Evolutionary conservation across 2,888 invertebrate species (phyloP), one percentile per base, ranked within the genome.

Genomic region (Neria commutata): DNA sequence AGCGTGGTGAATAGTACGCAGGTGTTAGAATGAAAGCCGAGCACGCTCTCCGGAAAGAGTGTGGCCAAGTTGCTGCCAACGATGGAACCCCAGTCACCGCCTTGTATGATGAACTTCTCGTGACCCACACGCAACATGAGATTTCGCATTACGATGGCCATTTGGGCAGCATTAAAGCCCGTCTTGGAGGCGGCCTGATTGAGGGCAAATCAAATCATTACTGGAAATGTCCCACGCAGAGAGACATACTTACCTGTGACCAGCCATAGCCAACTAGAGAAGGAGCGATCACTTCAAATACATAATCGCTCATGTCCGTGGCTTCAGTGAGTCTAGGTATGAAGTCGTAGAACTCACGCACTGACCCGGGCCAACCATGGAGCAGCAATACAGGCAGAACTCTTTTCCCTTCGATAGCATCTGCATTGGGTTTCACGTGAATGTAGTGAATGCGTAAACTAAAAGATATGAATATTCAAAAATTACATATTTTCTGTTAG

Each of bases 341-440:
- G 17, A 91, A 78, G 56, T 89, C 89, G 73, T 90, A 89, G 78
- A 92, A 93, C 77, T 94, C 93, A 3, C 89, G 85, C 16, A 94
- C 81, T 0, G 91, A 91, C 2, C 93, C 91, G 0, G 94, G 94
- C 94, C 94, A 94, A n/a, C 94, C 93, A 67, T 95, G 94, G 2
- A 91, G 77, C 56, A 95, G 60, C 6, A 94, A 77, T 11, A 95
- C 62, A 0, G 94, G 92, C 1, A 89, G 70, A 3, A 87, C 84
- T 59, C 81, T 79, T 37, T 83, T 74, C 56, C 58, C 68, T 3
- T 55, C 40, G 56, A 64, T 77, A 57, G 62, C 79, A 61, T 60
- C 78, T 61, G 87, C 87, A 0, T 86, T 85, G 25, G 73, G 77
- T 10, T 72, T 72, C 11, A 73, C 70, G 71, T 87, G 91, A 57